Base-by-base conservation (phyloP, 2,888 invertebrate species). In the Parnassius mnemosyne region DNA sequence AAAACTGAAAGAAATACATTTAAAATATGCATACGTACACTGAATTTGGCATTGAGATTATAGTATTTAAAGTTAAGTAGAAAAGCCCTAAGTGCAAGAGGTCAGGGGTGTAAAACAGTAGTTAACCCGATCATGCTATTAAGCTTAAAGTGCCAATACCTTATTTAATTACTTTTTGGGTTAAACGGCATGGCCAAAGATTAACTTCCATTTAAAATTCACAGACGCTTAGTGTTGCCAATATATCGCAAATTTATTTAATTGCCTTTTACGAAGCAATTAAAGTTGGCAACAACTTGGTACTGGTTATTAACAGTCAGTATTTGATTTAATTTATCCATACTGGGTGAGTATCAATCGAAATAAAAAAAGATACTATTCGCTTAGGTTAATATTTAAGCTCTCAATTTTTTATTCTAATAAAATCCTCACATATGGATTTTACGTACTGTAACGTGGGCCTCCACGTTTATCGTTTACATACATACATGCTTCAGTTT, bases 141-240 rank as follows among this genome's bases (percentile, higher is more conserved):
- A 51, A 25, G 51, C 25, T 11, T 25, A 20, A 51, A 51, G 51
- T 3, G 25, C 51, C 20, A 11, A 3, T 51, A 16, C 49, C 13
- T 46, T 49, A 51, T 51, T 25, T 51, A 51, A 51, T 51, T 51
- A 51, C 51, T 51, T 51, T 25, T 12, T 3, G 20, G 10, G 25
- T 51, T 51, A 51, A 51, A 51, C 20, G 25, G 11, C 25, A 25
- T 25, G 3, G 7, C 12, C 12, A 10, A 12, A 12, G 25, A 53
- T 53, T 41, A 41, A 34, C 53, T 41, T 46, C 20, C 44, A 9
- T 13, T 46, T 11, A 49, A 49, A 9, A 13, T 11, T 9, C 13
- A 44, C 7, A 13, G 13, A 13, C 13, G 13, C 7, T 46, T 13
- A 49, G 13, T 49, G 49, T 13, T 13, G 49, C 13, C 49, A 49